Base-by-base conservation (phyloP, 92 coral and sea anemone species). In the Umimayanthus kanabou region DNA sequence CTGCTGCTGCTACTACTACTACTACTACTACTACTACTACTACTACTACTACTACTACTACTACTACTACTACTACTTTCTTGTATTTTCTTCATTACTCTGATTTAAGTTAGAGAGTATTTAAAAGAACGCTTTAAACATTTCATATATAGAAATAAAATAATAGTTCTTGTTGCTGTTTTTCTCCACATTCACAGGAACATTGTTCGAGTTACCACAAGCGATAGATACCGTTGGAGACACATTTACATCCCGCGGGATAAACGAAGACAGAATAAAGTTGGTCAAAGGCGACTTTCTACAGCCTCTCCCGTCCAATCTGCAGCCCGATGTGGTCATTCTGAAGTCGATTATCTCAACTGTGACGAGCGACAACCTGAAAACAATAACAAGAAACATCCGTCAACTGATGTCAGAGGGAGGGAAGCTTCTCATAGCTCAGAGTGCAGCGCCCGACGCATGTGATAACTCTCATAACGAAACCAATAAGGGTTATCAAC, bases 391-490 rank as follows among this genome's bases (percentile, higher is more conserved):
- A 30, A 13, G 33, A 80, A 80, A 80, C 10, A 80, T 64, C 50
- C 39, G 85, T 15, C 64, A 25, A 5, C 9, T 33, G 26, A 2
- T 80, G 13, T 25, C 73, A 61, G 47, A 23, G 1, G 85, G 85
- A 23, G 74, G 57, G 6, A 80, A 61, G 26, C 73, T 80, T 8
- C 30, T 80, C 30, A 22, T 80, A 3, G 49, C 29, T 1, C 85
- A 80, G 85, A 57, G 85, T 29, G 53, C 85, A 3, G 72, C 85
- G 13, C 85, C 85, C 15, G 85, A 80, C 64, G 85, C 85, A 9
- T 64, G 85, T 22, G 85, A 80, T 39, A 80, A 80, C 18, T 33
- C 20, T 1, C 85, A 80, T 74, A 80, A 80, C 23, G 47, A 58
- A 58, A 80, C 85, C 30, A 80, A 74, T 25, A 61, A 39, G 13